Evolutionary conservation across 1,140 invertebrate genomes (phyloP).

Genomic region (Choristoneura fumiferana): DNA sequence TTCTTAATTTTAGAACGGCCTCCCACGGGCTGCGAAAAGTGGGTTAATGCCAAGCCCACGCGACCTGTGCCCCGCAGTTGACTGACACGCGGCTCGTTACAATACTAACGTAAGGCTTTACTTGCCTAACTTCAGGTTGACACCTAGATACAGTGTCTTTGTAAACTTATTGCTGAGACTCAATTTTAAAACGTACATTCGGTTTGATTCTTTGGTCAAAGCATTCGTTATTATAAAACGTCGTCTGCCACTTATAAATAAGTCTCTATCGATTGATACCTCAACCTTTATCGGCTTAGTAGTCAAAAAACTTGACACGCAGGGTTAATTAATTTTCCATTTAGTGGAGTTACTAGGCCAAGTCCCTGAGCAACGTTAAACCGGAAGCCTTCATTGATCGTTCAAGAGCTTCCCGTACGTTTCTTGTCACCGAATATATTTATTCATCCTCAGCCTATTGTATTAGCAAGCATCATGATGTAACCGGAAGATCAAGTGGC

Average conservation of each 20-base stretch:
- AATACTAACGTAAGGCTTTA: constrained; percentile 23
- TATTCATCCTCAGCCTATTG: constrained; percentile 9
- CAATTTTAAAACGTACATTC: too few species aligned
- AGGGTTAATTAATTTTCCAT: too few species aligned
- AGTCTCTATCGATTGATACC: too few species aligned
- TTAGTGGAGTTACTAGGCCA: not conserved
- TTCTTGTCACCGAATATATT: constrained; percentile 20
- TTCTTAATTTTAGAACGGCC: constrained; percentile 51
- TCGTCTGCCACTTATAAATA: too few species aligned
- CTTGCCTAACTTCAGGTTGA: not conserved
- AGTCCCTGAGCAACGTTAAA: not conserved
- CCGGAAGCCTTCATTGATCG: constrained; percentile 10
- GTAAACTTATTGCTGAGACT: too few species aligned
- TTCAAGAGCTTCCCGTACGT: constrained; percentile 3
- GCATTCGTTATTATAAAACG: too few species aligned
- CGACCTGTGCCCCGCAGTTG: constrained; percentile 46
- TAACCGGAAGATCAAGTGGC: constrained; percentile 18
- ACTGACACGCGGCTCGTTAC: constrained; percentile 45
- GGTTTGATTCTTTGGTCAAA: too few species aligned
- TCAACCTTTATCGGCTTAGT: too few species aligned
- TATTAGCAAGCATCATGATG: constrained; percentile 16
- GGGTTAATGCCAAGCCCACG: constrained; percentile 69
- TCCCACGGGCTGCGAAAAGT: constrained; percentile 59
- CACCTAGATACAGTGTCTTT: too few species aligned
- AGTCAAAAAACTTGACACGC: too few species aligned